Percentiles rank a stretch among this genome's conserved stretches.
phyloP scores from a whole-genome alignment of 2,888 invertebrate species.

The Himalopsyche kuldschensis region DNA sequence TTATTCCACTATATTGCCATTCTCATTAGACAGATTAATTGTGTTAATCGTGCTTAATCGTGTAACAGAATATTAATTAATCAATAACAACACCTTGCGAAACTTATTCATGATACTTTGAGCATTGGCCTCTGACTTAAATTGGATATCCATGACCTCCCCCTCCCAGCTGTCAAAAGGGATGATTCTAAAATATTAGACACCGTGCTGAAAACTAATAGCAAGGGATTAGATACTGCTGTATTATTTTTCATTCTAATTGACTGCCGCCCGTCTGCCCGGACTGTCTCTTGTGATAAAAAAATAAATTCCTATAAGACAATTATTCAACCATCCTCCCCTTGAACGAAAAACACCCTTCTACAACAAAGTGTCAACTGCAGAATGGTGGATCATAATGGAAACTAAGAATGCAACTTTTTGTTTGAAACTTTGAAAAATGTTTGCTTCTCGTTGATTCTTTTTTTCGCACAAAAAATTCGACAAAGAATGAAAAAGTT shows the following conservation, averaged over 20 bases:
- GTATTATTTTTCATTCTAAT: not conserved
- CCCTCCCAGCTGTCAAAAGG: not conserved
- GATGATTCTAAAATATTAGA: not conserved
- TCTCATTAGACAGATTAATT: not conserved
- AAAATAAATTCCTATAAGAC: not conserved
- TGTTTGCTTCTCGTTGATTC: too few relatives aligned
- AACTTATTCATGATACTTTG: not conserved
- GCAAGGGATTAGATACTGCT: not conserved
- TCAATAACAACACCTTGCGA: not conserved
- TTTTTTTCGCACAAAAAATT: too few relatives aligned
- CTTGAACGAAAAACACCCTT: not conserved
- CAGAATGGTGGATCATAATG: not conserved
- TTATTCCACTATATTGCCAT: not conserved
- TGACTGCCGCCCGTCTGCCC: not conserved
- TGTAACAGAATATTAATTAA: not conserved
- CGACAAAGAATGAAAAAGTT: too few relatives aligned
- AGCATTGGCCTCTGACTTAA: not conserved
- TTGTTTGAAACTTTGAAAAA: too few relatives aligned
- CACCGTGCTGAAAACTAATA: not conserved
- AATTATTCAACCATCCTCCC: not conserved
- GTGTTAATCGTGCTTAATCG: not conserved
- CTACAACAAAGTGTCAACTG: not conserved
- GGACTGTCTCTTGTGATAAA: not conserved
- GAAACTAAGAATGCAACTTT: not conserved
- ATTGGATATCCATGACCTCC: not conserved